Evolutionary conservation across 2,888 invertebrate species (phyloP), one percentile per base, ranked within the genome.

Genomic region (Heliconius aoede): DNA sequence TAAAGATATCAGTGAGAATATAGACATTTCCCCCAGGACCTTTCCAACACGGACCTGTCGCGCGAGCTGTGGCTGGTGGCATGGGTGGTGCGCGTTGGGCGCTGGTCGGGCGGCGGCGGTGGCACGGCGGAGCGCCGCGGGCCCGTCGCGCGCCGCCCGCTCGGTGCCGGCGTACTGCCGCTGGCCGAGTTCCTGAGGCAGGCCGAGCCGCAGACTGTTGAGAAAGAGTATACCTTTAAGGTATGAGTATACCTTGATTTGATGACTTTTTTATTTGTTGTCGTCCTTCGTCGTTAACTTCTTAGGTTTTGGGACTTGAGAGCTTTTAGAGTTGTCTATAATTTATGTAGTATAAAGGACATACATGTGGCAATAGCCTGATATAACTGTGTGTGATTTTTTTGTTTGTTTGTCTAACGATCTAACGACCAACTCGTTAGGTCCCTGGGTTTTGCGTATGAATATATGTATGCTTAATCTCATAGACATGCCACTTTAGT

Each of bases 1-100:
- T n/a, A n/a, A n/a, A n/a, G n/a, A n/a, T n/a, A n/a, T n/a, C n/a
- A 61, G 13, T 15, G 13, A 15, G 5, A 28, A 28, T 26, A 5
- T 15, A 1, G 1, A 61, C 21, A 1, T 18, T 30, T 79, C 46
- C 89, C 91, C 28, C 88, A 97, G 97, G 97, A 97, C 86, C 94
- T 98, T 85, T 98, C 98, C 72, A 97, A 96, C 81, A 96, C 97
- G 62, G 99, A 99, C 89, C 95, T 98, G 74, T 96, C 96, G 76
- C 96, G 97, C 78, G 98, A 99, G 85, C 95, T 98, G 32, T 98
- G 97, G 94, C 95, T 99, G 82, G 97, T 99, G 51, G 98, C 98
- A 80, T 98, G 98, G 90, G 97, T 99, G 68, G 97, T 98, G 93
- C 95, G 99, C 72, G 97, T 98, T 74, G 99, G 99, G 3, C 95